These are phyloP conservation scores for Heliconius cydno DNA, from an alignment of 2,888 invertebrate genomes.

Conservation along the genomic window DNA sequence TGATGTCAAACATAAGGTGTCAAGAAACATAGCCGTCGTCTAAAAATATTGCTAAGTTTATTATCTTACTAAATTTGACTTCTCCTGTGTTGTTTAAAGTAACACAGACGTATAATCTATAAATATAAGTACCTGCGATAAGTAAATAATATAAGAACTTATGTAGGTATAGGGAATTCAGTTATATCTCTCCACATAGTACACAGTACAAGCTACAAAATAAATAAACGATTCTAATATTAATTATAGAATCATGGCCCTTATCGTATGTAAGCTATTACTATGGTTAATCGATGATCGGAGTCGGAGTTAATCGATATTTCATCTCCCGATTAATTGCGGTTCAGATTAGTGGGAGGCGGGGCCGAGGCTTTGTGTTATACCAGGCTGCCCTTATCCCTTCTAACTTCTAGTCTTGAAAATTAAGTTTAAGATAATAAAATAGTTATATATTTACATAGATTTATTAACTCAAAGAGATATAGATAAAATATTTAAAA, in stretches of 20 bases:
- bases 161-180: not conserved
- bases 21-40: no score
- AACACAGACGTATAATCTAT: not conserved
- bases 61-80: no score
- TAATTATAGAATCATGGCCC: slow-evolving; percentile 39
- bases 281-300: slow-evolving; percentile 55
- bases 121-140: not conserved
- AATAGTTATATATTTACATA: not conserved
- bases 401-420: slow-evolving; percentile 51
- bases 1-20: no score
- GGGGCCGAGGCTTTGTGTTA: slow-evolving; percentile 66
- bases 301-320: slow-evolving; percentile 62
- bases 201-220: not conserved
- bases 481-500: not conserved
- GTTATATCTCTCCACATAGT: not conserved
- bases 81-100: not conserved
- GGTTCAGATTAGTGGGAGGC: slow-evolving; percentile 73
- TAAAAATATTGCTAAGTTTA: no score
- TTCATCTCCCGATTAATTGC: slow-evolving; percentile 70
- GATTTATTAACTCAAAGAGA: not conserved
- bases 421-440: not conserved
- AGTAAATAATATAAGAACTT: not conserved
- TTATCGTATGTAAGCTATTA: slow-evolving; percentile 45
- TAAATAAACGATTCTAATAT: slow-evolving; percentile 25
- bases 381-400: slow-evolving; percentile 64